Percentiles rank a stretch among this genome's conserved stretches.
These are phyloP conservation scores for Antheraea assamensis DNA, from an alignment of 2,888 invertebrate genomes.

Conservation along the genomic window DNA sequence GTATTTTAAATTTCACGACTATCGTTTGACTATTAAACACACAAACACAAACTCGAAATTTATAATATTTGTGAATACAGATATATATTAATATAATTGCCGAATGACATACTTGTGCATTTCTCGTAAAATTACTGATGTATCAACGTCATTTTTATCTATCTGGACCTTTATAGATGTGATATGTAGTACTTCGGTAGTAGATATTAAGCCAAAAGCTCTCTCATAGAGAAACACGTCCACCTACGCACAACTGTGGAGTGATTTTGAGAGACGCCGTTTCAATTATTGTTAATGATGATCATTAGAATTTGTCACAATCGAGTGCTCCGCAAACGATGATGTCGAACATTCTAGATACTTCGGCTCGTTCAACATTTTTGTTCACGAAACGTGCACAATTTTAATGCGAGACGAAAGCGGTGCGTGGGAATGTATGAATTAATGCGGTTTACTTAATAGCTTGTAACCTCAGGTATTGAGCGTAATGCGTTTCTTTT, in stretches of 20 bases:
- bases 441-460: not conserved
- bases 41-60: too few relatives aligned
- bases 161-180: not conserved
- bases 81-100: too few relatives aligned
- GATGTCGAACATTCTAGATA: conserved; percentile 23
- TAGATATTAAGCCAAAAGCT: not conserved
- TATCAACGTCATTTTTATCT: not conserved
- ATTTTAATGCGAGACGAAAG: not conserved
- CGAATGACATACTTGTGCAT: too few relatives aligned
- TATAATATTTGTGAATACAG: too few relatives aligned
- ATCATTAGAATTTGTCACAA: conserved; percentile 8
- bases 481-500: conserved; percentile 3
- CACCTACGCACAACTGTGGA: conserved; percentile 7
- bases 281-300: conserved; percentile 9
- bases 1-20: too few relatives aligned
- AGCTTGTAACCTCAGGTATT: not conserved
- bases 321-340: conserved; percentile 28
- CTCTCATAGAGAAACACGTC: not conserved
- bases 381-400: not conserved
- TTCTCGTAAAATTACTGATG: not conserved
- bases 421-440: not conserved
- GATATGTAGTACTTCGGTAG: not conserved
- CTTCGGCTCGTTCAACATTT: conserved; percentile 14
- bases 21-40: too few relatives aligned
- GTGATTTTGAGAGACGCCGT: not conserved